Percentiles rank a stretch among this genome's conserved stretches.
phyloP scores from a whole-genome alignment of 2,888 invertebrate species.

The Drosophila siamana region DNA sequence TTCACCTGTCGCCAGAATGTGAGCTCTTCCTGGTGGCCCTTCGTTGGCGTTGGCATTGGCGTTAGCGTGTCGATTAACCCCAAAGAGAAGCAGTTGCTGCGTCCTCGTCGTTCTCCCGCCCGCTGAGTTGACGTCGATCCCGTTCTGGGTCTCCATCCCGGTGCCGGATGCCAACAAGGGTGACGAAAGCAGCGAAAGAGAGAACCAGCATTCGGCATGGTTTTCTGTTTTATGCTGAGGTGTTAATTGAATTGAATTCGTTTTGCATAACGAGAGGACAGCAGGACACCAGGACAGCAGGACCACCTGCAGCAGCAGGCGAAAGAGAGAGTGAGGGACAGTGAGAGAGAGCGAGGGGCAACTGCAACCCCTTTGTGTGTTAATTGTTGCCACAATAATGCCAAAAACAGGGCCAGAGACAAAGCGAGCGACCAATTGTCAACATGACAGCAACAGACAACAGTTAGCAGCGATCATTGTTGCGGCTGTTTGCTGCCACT shows the following conservation, averaged over 20 bases:
- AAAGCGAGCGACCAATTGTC: conserved; percentile 80
- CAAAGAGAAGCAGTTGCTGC: conserved; percentile 22
- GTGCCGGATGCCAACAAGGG: conserved; percentile 44
- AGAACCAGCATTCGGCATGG: conserved; percentile 45
- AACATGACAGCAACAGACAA: conserved; percentile 84
- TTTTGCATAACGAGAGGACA: conserved; percentile 83
- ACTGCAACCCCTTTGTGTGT: conserved; percentile 66
- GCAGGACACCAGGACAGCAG: conserved; percentile 10
- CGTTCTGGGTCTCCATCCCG: background rate
- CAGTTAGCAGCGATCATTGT: conserved; percentile 75
- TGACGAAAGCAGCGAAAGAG: conserved; percentile 68
- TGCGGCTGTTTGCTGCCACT: conserved; percentile 27
- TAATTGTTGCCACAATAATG: conserved; percentile 70
- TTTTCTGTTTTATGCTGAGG: conserved; percentile 75
- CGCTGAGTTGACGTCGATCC: conserved; percentile 47
- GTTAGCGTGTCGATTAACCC: conserved; percentile 73
- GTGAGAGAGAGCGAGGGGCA: conserved; percentile 5
- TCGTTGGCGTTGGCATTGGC: conserved; percentile 45
- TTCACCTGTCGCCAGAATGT: conserved; percentile 70
- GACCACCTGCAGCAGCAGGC: conserved; percentile 67
- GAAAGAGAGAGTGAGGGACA: background rate
- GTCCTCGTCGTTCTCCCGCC: conserved; percentile 41
- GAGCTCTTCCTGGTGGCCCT: conserved; percentile 46
- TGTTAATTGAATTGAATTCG: conserved; percentile 86
- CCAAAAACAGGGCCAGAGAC: conserved; percentile 70